phyloP scores from a whole-genome alignment of 2,797 vertebrate species.

The Rhinoraja longicauda region DNA sequence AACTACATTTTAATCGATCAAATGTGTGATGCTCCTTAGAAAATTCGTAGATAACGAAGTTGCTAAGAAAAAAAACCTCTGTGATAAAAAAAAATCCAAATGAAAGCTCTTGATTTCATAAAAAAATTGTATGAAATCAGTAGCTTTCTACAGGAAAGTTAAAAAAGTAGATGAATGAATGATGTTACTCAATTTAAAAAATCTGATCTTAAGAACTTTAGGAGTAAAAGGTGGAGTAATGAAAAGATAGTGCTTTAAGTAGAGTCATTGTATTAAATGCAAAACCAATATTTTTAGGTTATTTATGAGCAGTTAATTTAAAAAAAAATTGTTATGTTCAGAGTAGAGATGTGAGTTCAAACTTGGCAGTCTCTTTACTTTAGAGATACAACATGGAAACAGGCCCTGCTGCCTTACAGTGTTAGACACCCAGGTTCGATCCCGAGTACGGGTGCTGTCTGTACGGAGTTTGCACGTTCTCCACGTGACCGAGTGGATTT shows the following conservation, averaged over 20 bases:
- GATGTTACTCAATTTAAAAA: neutral
- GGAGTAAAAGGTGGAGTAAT: neutral
- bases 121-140: constrained; percentile 12
- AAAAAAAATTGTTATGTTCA: neutral
- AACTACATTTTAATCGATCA: neutral
- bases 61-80: neutral
- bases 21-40: neutral
- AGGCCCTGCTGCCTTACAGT: too few relatives aligned
- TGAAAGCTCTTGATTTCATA: too few relatives aligned
- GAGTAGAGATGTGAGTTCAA: neutral
- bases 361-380: neutral
- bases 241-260: neutral
- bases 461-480: too few relatives aligned
- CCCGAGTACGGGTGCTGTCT: too few relatives aligned
- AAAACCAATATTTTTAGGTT: neutral
- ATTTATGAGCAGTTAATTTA: neutral
- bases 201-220: neutral
- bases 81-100: constrained; percentile 1
- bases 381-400: neutral
- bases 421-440: too few relatives aligned
- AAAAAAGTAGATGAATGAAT: neutral
- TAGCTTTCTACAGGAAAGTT: neutral
- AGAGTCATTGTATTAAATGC: neutral
- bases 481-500: too few relatives aligned
- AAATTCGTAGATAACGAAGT: neutral